These are phyloP conservation scores for Suncus etruscus DNA, from an alignment of 2,113 vertebrate species.

Conservation along the genomic window DNA sequence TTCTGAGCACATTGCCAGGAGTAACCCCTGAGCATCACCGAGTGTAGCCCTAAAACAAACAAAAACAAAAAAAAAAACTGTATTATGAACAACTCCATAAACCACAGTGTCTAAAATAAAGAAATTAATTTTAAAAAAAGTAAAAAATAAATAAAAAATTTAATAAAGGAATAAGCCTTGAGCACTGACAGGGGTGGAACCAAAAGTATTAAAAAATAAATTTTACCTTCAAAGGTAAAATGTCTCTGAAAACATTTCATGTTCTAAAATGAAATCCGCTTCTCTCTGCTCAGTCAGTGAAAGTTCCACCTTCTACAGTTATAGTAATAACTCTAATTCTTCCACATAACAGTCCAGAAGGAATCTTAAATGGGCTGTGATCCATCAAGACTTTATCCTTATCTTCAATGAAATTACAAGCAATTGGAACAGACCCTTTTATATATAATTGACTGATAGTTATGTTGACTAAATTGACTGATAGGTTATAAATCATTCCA, in stretches of 20 bases:
- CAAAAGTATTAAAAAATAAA: too few species aligned
- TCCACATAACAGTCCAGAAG: slow-evolving; percentile 54
- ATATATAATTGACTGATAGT: background rate
- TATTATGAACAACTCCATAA: too few species aligned
- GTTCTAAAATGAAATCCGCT: background rate
- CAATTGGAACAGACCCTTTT: slow-evolving; percentile 16
- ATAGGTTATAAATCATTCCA: background rate
- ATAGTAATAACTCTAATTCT: slow-evolving; percentile 44
- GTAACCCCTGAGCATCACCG: too few species aligned
- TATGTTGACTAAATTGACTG: background rate
- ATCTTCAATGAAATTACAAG: slow-evolving; percentile 29
- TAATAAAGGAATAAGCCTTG: too few species aligned
- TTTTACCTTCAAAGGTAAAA: background rate
- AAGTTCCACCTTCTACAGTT: slow-evolving; percentile 3
- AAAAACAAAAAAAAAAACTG: too few species aligned
- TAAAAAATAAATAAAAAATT: too few species aligned
- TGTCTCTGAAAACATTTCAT: slow-evolving; percentile 30
- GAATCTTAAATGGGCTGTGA: slow-evolving; percentile 54
- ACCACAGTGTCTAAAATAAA: too few species aligned
- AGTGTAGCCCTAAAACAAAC: too few species aligned
- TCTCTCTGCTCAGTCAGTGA: background rate
- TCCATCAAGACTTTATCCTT: slow-evolving; percentile 27
- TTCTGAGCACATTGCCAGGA: too few species aligned
- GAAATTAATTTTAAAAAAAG: too few species aligned
- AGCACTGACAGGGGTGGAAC: too few species aligned